phyloP scores from a whole-genome alignment of 2,797 vertebrate genomes.

The Pipistrellus pipistrellus region DNA sequence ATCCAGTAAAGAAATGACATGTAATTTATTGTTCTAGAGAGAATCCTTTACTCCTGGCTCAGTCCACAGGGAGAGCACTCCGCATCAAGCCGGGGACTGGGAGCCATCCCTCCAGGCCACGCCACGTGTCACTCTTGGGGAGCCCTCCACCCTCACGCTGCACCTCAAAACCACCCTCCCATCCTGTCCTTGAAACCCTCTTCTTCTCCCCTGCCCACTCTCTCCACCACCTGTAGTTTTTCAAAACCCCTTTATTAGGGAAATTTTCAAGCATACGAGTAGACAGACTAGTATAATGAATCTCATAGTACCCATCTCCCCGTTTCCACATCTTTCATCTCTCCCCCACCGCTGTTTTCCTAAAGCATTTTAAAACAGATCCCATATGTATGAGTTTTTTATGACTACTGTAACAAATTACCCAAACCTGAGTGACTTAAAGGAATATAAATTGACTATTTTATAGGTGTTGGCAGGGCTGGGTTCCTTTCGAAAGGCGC shows the following conservation, averaged over 20 bases:
- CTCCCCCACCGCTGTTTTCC: neutral
- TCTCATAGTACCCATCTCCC: neutral
- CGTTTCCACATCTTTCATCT: neutral
- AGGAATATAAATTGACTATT: neutral
- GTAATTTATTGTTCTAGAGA: neutral
- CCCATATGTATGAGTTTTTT: neutral
- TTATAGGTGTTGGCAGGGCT: neutral
- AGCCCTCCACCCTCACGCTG: neutral
- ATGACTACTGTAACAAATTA: neutral
- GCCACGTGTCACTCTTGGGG: neutral
- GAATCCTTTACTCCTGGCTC: neutral
- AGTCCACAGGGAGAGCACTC: neutral
- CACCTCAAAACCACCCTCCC: neutral
- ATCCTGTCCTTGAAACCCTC: neutral
- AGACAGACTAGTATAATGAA: neutral
- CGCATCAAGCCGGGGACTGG: neutral
- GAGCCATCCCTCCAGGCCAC: too few relatives aligned
- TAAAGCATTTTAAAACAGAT: constrained; percentile 15
- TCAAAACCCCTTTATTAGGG: neutral
- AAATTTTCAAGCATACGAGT: neutral
- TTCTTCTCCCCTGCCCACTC: neutral
- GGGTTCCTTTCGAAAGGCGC: neutral
- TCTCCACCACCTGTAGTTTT: neutral
- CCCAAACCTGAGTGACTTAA: neutral
- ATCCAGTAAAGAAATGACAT: neutral